Evolutionary conservation across 2,888 invertebrate species (phyloP).

Genomic region (Autographa pulchrina): DNA sequence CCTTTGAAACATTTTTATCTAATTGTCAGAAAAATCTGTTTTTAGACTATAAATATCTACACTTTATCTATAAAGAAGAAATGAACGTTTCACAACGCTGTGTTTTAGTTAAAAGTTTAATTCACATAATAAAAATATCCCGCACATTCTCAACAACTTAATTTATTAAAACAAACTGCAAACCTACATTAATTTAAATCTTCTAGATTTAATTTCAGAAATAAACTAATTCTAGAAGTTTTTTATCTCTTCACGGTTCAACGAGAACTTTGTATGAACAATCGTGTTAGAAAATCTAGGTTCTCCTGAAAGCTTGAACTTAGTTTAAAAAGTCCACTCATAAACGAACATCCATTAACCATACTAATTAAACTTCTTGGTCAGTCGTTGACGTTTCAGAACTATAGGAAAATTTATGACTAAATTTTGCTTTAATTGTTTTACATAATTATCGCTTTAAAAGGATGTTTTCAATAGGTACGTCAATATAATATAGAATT

Average conservation of each 20-base stretch:
- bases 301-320: constrained; percentile 35
- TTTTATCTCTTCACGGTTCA: constrained; percentile 17
- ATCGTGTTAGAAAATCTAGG: constrained; percentile 37
- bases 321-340: constrained; percentile 44
- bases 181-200: neutral
- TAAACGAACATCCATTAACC: constrained; percentile 52
- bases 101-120: too few relatives aligned
- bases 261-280: constrained; percentile 19
- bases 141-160: neutral
- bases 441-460: constrained; percentile 10
- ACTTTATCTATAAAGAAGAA: too few relatives aligned
- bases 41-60: too few relatives aligned
- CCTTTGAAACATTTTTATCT: too few relatives aligned
- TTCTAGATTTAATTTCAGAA: neutral
- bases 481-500: too few relatives aligned
- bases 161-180: neutral
- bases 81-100: too few relatives aligned
- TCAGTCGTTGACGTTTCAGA: constrained; percentile 29
- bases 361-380: constrained; percentile 45
- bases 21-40: too few relatives aligned
- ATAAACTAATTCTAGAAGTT: constrained; percentile 19
- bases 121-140: too few relatives aligned
- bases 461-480: too few relatives aligned
- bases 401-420: constrained; percentile 30
- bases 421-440: constrained; percentile 30